A percentile compares a stretch with the other conserved stretches of the same genome.
Conservation (phyloP, 2,113 vertebrate species). For the Gymnocephalus cernua region DNA sequence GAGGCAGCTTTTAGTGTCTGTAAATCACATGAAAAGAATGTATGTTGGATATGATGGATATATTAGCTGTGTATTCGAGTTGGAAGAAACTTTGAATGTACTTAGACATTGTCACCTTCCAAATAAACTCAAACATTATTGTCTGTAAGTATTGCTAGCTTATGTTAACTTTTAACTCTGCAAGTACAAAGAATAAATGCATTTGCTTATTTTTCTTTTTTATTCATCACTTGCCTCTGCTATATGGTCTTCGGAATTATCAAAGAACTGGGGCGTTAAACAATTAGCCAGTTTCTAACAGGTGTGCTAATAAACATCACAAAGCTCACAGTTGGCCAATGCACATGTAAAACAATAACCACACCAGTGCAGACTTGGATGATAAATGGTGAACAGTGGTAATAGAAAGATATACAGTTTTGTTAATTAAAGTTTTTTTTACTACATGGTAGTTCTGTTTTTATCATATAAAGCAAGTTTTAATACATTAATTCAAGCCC, state of each 20-base stretch:
- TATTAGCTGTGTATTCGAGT: neutral
- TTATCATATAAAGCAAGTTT: neutral
- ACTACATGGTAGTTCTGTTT: neutral
- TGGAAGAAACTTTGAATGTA: neutral
- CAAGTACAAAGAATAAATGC: neutral
- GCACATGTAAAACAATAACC: slow-evolving; percentile 24
- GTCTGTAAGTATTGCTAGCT: neutral
- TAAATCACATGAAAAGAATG: neutral
- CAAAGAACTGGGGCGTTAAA: slow-evolving; percentile 27
- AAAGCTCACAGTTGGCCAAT: slow-evolving; percentile 26
- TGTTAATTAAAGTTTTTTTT: slow-evolving; percentile 5
- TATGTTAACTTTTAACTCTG: neutral
- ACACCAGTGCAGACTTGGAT: slow-evolving; percentile 14
- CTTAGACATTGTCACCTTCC: neutral
- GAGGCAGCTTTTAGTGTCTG: neutral
- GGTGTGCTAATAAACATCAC: slow-evolving; percentile 30
- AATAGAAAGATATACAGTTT: neutral
- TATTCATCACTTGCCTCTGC: slow-evolving; percentile 1
- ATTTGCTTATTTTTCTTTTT: neutral
- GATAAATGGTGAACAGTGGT: slow-evolving; percentile 2
- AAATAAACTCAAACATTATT: slow-evolving; percentile 7
- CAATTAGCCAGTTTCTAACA: slow-evolving; percentile 40
- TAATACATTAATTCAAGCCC: neutral
- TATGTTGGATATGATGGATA: neutral
- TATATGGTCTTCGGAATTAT: neutral